Evolutionary conservation across 2,797 vertebrate species (phyloP).

Genomic region (Onychomys torridus): DNA sequence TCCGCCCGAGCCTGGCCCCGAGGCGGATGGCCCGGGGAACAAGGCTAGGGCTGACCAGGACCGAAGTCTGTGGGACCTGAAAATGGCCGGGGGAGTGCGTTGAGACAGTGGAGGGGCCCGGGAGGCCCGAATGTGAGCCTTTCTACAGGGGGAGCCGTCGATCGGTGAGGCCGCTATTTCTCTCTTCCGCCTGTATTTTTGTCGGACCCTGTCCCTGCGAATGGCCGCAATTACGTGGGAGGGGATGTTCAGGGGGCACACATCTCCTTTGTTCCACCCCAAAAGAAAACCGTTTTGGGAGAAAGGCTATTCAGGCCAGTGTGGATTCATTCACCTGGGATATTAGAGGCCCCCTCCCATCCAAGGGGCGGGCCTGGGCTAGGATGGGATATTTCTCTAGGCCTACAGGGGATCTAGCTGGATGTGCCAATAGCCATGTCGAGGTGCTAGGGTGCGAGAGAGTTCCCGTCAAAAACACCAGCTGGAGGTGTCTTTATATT

Average conservation of each 20-base stretch:
- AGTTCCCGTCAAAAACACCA: background rate
- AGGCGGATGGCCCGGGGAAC: constrained; percentile 34
- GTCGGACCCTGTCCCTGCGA: constrained; percentile 16
- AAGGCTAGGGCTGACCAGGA: background rate
- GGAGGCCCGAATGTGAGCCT: constrained; percentile 76
- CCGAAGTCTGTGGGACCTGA: constrained; percentile 45
- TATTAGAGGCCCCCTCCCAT: constrained; percentile 61
- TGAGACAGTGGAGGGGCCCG: constrained; percentile 68
- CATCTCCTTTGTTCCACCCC: constrained; percentile 66
- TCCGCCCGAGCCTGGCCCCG: constrained; percentile 25
- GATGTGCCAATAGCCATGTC: background rate
- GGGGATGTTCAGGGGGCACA: background rate
- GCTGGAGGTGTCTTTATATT: constrained; percentile 55
- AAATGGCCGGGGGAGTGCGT: constrained; percentile 62
- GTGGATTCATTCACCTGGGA: constrained; percentile 77
- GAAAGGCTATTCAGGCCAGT: constrained; percentile 43
- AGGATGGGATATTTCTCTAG: constrained; percentile 17
- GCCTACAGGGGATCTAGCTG: background rate
- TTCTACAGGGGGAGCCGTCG: constrained; percentile 76
- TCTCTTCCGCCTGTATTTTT: constrained; percentile 79
- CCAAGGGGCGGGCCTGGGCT: constrained; percentile 39
- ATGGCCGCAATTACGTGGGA: constrained; percentile 1
- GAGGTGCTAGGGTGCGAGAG: constrained; percentile 15
- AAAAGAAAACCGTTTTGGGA: constrained; percentile 25
- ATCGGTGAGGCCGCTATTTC: constrained; percentile 83